Conservation (phyloP, 23 tunicate genomes). For the Botrylloides violaceus region DNA sequence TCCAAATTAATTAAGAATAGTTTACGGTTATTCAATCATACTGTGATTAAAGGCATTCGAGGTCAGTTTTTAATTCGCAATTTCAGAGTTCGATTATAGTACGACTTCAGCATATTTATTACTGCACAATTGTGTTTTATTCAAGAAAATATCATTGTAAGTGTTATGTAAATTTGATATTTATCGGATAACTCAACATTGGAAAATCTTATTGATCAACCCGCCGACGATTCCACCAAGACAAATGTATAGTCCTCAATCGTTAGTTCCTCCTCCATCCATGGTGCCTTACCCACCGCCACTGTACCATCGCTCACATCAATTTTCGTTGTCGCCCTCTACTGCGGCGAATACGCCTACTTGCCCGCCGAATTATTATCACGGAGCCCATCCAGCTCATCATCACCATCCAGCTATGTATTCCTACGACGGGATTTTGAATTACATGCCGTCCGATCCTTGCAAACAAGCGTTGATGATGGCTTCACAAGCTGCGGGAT, state of each 20-base stretch:
- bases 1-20: constrained; percentile 13
- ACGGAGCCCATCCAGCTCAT: constrained; percentile 62
- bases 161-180: too few relatives aligned
- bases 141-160: too few relatives aligned
- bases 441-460: constrained; percentile 77
- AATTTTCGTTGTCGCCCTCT: constrained; percentile 74
- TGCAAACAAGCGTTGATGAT: constrained; percentile 97
- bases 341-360: constrained; percentile 54
- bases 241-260: constrained; percentile 79
- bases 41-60: not conserved
- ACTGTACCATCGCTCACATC: constrained; percentile 65
- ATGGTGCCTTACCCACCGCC: constrained; percentile 90
- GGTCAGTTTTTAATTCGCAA: not conserved
- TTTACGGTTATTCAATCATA: constrained; percentile 12
- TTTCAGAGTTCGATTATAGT: not conserved
- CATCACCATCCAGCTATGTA: constrained; percentile 63
- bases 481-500: constrained; percentile 97
- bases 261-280: constrained; percentile 79
- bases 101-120: too few relatives aligned
- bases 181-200: too few relatives aligned
- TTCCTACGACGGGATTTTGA: constrained; percentile 67
- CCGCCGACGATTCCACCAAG: too few relatives aligned
- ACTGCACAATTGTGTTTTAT: too few relatives aligned
- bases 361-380: constrained; percentile 91
- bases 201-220: too few relatives aligned